Evolutionary conservation across 2,888 invertebrate genomes (phyloP), one percentile per base, ranked within the genome.

Genomic region (Muschampia plurimacula): DNA sequence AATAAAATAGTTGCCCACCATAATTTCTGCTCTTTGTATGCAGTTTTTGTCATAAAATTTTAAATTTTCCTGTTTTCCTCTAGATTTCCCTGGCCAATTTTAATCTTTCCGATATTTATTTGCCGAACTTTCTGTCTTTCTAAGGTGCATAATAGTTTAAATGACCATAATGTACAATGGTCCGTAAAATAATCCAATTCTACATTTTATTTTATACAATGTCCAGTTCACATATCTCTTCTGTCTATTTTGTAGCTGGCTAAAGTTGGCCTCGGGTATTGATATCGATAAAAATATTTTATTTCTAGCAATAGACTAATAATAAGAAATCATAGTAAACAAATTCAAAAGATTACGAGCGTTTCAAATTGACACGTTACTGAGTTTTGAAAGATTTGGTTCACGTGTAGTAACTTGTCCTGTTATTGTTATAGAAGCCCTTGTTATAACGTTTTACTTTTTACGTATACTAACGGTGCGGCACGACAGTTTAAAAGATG

Each of bases 381-480:
- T 39, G 39, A 62, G 62, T 15, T 15, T 62, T n/a, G 10, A 39
- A 60, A 60, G 13, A 13, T 28, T 36, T 3, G 2, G 36, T 60
- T 60, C 60, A 60, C 32, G 36, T 36, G 13, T 32, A 36, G 36
- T 39, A 13, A 39, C 2, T 49, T 59, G 22, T 55, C 49, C n/a
- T 55, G 55, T 55, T 55, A 55, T 22, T 55, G 55, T 55, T 55
- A 12, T 55, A 9, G 1, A 22, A 22, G 55, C 9, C 7, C 55
- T 55, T 55, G 55, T 55, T 55, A 55, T 55, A 55, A 55, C 55
- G 22, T 55, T 22, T 55, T 22, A 55, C 55, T 55, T 22, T 32
- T 13, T 59, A 32, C 28, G 4, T 52, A 52, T 32, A 59, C 28
- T 22, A 32, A 59, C 7, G 32, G 13, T 4, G 13, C 59, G 32